Conservation (phyloP, 2,113 vertebrate species). For the Corythornis vintsioides region DNA sequence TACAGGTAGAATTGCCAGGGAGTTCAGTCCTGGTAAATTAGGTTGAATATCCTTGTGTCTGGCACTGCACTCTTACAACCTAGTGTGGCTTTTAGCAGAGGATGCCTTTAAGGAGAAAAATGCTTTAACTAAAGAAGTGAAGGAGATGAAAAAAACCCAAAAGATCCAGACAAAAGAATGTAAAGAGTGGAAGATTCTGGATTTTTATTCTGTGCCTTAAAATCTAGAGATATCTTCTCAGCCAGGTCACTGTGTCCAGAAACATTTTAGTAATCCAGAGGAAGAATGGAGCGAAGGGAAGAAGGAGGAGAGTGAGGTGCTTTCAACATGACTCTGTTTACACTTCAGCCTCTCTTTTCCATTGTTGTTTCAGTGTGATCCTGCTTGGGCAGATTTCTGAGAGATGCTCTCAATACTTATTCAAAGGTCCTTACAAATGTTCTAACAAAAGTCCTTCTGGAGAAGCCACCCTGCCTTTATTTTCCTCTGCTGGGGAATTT, state of each 20-base stretch:
- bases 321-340: slow-evolving; percentile 27
- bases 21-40: neutral
- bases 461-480: slow-evolving; percentile 24
- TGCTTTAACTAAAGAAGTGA: neutral
- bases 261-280: neutral
- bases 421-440: slow-evolving; percentile 51
- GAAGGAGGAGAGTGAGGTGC: neutral
- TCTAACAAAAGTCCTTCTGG: slow-evolving; percentile 32
- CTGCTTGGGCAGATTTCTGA: slow-evolving; percentile 46
- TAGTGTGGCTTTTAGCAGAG: neutral
- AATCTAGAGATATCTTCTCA: neutral
- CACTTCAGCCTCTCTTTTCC: slow-evolving; percentile 14
- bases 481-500: neutral
- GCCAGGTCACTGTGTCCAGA: neutral
- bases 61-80: neutral
- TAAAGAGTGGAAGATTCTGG: neutral
- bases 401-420: neutral
- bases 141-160: neutral
- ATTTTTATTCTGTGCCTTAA: neutral
- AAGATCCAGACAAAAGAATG: neutral
- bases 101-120: neutral
- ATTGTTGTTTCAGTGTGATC: slow-evolving; percentile 43
- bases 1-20: neutral
- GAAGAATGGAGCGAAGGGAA: neutral
- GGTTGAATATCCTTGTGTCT: neutral